Conservation (phyloP, 2,888 invertebrate genomes). For the Lithophane ornitopus region DNA sequence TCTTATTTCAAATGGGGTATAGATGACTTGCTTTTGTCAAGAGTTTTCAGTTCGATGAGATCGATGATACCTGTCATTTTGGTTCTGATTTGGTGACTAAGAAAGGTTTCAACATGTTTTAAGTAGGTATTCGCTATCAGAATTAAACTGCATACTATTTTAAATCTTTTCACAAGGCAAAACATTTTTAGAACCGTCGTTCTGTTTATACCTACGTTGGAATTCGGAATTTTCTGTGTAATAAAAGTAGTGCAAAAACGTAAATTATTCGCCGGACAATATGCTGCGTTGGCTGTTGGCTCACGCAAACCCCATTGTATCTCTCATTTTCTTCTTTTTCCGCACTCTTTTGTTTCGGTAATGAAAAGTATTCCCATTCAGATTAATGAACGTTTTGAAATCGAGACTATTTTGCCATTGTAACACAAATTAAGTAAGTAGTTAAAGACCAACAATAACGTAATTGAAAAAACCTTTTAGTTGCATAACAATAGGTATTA, state of each 20-base stretch:
- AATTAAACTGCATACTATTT: background rate
- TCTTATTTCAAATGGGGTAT: too few relatives aligned
- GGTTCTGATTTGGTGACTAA: background rate
- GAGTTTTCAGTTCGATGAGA: background rate
- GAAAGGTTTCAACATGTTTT: background rate
- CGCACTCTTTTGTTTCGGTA: constrained; percentile 62
- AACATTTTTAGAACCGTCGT: background rate
- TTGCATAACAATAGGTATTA: constrained; percentile 12
- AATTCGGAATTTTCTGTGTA: constrained; percentile 36
- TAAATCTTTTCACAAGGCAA: background rate
- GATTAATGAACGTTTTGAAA: constrained; percentile 63
- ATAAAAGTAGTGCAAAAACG: constrained; percentile 57
- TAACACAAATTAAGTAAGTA: constrained; percentile 39
- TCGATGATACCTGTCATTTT: background rate
- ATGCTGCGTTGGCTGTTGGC: constrained; percentile 56
- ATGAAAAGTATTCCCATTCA: constrained; percentile 63
- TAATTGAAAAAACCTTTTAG: constrained; percentile 3
- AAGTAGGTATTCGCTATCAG: background rate
- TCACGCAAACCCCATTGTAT: constrained; percentile 68
- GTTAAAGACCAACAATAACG: constrained; percentile 17
- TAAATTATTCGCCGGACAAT: constrained; percentile 65
- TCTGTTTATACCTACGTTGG: constrained; percentile 10
- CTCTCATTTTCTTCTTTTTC: constrained; percentile 60
- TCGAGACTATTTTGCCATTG: constrained; percentile 53
- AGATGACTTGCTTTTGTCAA: background rate